These are phyloP conservation scores for Peromyscus leucopus DNA, from an alignment of 2,113 vertebrate genomes.

Conservation along the genomic window DNA sequence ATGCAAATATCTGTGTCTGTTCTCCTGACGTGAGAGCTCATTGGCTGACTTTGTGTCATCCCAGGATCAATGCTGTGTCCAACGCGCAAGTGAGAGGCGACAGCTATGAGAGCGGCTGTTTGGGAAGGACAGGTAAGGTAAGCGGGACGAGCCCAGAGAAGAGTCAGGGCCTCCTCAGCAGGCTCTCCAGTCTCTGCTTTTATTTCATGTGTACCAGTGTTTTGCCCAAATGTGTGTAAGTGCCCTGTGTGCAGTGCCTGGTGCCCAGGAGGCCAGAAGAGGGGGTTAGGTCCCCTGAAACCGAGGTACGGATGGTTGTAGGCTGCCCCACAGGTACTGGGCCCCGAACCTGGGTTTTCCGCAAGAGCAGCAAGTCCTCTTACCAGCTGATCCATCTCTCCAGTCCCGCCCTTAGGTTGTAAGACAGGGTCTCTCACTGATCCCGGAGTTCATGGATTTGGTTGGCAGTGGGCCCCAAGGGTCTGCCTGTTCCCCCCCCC, in stretches of 20 bases:
- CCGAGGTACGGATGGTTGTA: not conserved
- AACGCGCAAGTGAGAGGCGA: constrained; percentile 96
- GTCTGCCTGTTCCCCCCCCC: not conserved
- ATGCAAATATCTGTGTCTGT: not conserved
- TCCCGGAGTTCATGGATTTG: not conserved
- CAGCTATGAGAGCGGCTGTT: constrained; percentile 93
- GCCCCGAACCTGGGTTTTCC: not conserved
- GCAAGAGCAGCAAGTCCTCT: not conserved
- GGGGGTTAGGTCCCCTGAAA: not conserved
- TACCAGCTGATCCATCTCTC: no score
- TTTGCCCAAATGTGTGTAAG: not conserved
- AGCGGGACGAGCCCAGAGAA: not conserved
- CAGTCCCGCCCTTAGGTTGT: not conserved
- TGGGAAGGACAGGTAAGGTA: constrained; percentile 93
- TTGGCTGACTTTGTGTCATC: constrained; percentile 18
- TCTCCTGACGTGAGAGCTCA: not conserved
- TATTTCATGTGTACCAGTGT: not conserved
- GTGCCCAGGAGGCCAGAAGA: not conserved
- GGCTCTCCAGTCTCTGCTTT: not conserved
- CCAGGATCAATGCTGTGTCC: constrained; percentile 96
- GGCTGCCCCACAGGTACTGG: not conserved
- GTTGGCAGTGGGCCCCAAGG: not conserved
- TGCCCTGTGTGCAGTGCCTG: not conserved
- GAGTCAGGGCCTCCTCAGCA: not conserved
- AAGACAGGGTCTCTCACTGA: not conserved